Evolutionary conservation across 2,797 vertebrate species (phyloP).

Genomic region (Acanthurus leucopareius): DNA sequence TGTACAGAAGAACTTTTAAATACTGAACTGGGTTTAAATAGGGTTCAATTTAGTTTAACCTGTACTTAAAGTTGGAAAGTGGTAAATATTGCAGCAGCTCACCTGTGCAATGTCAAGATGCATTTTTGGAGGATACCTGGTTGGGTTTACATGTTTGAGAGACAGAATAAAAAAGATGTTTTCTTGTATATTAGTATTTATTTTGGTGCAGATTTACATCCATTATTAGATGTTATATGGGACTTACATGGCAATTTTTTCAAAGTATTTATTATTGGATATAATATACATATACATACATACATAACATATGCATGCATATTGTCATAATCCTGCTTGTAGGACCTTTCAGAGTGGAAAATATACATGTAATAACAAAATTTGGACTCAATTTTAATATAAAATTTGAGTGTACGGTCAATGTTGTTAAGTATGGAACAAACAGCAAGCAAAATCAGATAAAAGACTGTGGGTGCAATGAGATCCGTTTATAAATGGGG

Average conservation of each 20-base stretch:
- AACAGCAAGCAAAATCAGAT: slow-evolving; percentile 12
- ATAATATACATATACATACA: too few species aligned
- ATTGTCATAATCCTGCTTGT: too few species aligned
- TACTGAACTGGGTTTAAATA: not conserved
- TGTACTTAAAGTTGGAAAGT: not conserved
- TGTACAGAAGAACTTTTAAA: slow-evolving; percentile 7
- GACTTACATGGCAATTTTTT: too few species aligned
- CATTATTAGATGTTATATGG: too few species aligned
- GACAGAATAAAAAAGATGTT: not conserved
- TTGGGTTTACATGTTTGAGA: not conserved
- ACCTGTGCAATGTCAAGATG: not conserved
- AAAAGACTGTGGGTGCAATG: slow-evolving; percentile 41
- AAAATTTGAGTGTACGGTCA: too few species aligned
- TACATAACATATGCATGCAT: too few species aligned
- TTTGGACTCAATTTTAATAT: too few species aligned
- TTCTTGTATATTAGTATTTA: slow-evolving; percentile 1
- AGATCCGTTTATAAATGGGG: slow-evolving; percentile 3
- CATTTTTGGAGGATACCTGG: not conserved
- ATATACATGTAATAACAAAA: too few species aligned
- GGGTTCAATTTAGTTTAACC: not conserved
- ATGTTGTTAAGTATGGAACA: not conserved
- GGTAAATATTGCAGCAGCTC: not conserved
- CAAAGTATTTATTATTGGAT: too few species aligned
- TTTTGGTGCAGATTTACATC: not conserved
- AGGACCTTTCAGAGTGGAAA: too few species aligned